Conservation (phyloP, 2,797 vertebrate genomes). For the Merluccius polli region DNA sequence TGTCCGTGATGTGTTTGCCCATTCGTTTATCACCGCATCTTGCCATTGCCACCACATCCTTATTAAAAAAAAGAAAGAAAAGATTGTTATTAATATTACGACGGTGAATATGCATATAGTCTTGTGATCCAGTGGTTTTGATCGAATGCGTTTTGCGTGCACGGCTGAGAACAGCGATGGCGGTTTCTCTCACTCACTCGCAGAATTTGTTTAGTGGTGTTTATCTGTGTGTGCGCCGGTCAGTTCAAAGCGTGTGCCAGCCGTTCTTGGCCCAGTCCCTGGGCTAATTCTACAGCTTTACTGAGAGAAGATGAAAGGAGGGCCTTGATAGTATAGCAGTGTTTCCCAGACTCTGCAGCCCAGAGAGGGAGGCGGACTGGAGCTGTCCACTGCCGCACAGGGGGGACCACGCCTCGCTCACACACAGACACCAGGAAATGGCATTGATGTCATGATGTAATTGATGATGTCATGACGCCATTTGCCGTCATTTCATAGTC, state of each 20-base stretch:
- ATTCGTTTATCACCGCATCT: constrained; percentile 77
- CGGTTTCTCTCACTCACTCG: not conserved
- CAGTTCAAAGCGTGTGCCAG: constrained; percentile 1
- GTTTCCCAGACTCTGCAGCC: constrained; percentile 28
- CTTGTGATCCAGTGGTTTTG: not conserved
- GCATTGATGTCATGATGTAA: not conserved
- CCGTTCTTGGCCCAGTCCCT: constrained; percentile 25
- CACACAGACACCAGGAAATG: constrained; percentile 11
- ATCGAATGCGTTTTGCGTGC: not conserved
- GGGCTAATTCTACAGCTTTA: constrained; percentile 28
- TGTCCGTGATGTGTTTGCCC: constrained; percentile 58
- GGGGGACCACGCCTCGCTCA: not conserved
- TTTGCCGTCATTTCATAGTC: constrained; percentile 12
- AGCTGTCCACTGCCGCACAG: not conserved
- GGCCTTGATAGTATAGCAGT: not conserved
- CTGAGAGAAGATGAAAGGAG: constrained; percentile 19
- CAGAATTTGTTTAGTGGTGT: not conserved
- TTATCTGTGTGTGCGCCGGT: constrained; percentile 22
- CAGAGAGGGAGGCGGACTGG: constrained; percentile 3
- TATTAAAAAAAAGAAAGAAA: constrained; percentile 19
- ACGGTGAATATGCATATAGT: not conserved
- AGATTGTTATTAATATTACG: constrained; percentile 31
- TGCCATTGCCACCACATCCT: constrained; percentile 66
- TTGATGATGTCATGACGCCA: not conserved
- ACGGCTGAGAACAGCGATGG: not conserved